Evolutionary conservation across 2,888 invertebrate species (phyloP), one percentile per base, ranked within the genome.

Genomic region (Pyrrhosoma nymphula): DNA sequence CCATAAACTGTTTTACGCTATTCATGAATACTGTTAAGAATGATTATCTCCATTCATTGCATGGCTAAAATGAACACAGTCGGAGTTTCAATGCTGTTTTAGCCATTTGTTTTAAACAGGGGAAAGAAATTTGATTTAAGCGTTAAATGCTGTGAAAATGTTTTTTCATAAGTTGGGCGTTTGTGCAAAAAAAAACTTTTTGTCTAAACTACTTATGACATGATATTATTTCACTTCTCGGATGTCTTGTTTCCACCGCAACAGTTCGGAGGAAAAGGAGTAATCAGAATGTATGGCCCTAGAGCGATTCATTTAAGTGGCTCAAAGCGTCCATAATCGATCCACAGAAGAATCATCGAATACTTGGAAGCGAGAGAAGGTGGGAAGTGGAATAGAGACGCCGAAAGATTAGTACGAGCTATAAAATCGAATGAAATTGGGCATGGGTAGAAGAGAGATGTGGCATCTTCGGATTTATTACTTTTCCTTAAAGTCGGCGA

Each of bases 381-480:
- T 16, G 82, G 82, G 14, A 82, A 35, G 35, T 16, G 16, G 82
- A 82, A 26, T 0, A 35, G 82, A 82, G 82, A 39, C 1, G 26
- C 60, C 91, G 91, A 91, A 91, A 16, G 63, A 91, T 63, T 35
- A 63, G 63, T 16, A 39, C 26, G 91, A 63, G 91, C 91, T 39
- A 63, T 91, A 91, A 91, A 91, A 60, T 56, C 39, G 14, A 91
- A 91, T 91, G 39, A 63, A 91, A 91, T 60, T 91, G 60, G 63
- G 56, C 60, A 39, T 91, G 35, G 26, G 63, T 26, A 14, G 63
- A 23, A 23, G 91, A n/a, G 35, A 82, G 60, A 39, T 39, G 89
- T 30, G 56, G n/a, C 89, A 89, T 26, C 55, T 56, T n/a, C 56
- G 47, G 55, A n/a, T 89, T 89, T 30, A 82, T 82, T 82, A 35